Base-by-base conservation (phyloP, 2,797 vertebrate genomes). In the Paramormyrops hopkinsi region DNA sequence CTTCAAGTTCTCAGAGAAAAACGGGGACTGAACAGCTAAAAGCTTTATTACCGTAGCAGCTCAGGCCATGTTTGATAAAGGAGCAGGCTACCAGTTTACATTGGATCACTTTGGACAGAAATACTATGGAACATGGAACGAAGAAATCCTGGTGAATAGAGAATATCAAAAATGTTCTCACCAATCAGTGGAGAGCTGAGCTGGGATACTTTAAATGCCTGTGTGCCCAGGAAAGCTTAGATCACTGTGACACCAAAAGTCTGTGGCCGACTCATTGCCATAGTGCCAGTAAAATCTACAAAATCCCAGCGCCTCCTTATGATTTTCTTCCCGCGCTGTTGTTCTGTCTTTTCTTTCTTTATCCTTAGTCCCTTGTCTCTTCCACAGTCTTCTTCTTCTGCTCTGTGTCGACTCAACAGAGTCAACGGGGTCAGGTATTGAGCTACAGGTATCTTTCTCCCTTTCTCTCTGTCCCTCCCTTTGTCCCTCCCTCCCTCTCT, bases 401-500 rank as follows among this genome's bases (percentile, higher is more conserved):
- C 41, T 90, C 90, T 83, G 87, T 89, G 87, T 90, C 89, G 54
- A 90, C 91, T 91, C 56, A 69, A 12, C 25, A 83, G 79, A 46
- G 46, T 46, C 51, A 73, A n/a, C 88, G 62, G 88, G 25, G 90
- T 82, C 62, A 94, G 91, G 93, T 95, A 92, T 91, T 90, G 86
- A 37, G 88, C 89, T 87, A 93, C 94, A 95, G 94, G 93, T 95
- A 92, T 91, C 53, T 79, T 9, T 90, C 19, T 56, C 86, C 85
- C 86, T 46, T 59, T 87, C 22, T 85, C 29, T 89, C 48, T 29
- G 88, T 92, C 90, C 62, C 89, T 91, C 92, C 90, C 86, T 85
- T 6, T 89, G n/a, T 89, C 50, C 22, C 50, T 53, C 69, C 85
- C 89, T 89, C 50, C 94, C 92, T 94, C 94, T 93, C 93, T 92